These are phyloP conservation scores for Aromia moschata DNA, from an alignment of 2,888 invertebrate species.

Conservation along the genomic window DNA sequence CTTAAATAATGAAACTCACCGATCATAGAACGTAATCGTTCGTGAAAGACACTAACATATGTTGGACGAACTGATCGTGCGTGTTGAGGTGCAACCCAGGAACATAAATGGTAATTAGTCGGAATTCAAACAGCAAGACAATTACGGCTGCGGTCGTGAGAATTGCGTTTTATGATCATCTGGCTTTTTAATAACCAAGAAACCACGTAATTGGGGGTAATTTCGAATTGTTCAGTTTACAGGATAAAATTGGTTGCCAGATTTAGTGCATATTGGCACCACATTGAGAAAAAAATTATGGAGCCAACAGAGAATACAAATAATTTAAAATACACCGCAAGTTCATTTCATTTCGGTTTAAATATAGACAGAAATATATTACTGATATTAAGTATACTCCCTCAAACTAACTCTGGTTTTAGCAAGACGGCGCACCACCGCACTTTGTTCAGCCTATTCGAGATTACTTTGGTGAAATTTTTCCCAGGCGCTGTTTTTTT, in stretches of 20 bases:
- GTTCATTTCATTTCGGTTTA: too few relatives aligned
- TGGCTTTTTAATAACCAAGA: conserved; percentile 19
- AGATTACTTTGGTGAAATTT: too few relatives aligned
- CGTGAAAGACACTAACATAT: conserved; percentile 33
- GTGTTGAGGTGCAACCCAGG: conserved; percentile 32
- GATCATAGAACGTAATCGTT: conserved; percentile 31
- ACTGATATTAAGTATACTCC: too few relatives aligned
- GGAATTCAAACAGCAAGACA: conserved; percentile 25
- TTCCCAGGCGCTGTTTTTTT: too few relatives aligned
- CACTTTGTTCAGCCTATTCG: too few relatives aligned
- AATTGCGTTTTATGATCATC: conserved; percentile 28
- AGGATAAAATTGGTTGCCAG: conserved; percentile 4
- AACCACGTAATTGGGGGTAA: conserved; percentile 17
- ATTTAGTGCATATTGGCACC: conserved; percentile 5
- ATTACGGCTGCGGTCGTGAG: conserved; percentile 29
- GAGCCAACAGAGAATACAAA: too few relatives aligned
- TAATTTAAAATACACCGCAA: too few relatives aligned
- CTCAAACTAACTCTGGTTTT: too few relatives aligned
- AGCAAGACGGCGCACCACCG: too few relatives aligned
- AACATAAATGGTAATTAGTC: conserved; percentile 45
- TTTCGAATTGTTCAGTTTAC: conserved; percentile 8
- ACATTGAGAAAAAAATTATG: too few relatives aligned
- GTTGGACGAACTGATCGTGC: conserved; percentile 36
- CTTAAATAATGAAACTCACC: conserved; percentile 26
- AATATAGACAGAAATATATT: too few relatives aligned